Percentiles rank a stretch among this genome's conserved stretches.
These are phyloP conservation scores for Lanistes nyassanus DNA, from an alignment of 1,140 invertebrate genomes.

Conservation along the genomic window DNA sequence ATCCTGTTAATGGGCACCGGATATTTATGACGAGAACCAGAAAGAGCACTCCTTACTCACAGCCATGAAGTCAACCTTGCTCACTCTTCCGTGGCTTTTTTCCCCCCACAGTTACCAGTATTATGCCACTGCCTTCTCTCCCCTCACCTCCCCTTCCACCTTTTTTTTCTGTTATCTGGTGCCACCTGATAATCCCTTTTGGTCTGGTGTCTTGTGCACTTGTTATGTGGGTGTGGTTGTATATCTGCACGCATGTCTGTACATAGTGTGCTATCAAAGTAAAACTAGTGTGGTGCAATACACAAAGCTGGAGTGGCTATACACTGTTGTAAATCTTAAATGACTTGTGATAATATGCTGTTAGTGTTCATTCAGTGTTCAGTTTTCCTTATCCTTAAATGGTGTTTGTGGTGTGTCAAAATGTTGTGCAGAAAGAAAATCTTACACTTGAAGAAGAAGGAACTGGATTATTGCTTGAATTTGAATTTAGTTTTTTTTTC, in stretches of 20 bases:
- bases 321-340: neutral
- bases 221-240: constrained; percentile 5
- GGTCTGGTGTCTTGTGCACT: neutral
- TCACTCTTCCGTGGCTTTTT: too few relatives aligned
- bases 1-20: too few relatives aligned
- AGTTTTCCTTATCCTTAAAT: neutral
- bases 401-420: too few relatives aligned
- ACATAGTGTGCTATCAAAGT: neutral
- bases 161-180: neutral
- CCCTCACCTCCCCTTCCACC: neutral
- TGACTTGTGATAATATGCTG: neutral
- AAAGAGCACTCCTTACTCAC: too few relatives aligned
- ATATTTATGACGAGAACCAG: too few relatives aligned
- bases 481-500: too few relatives aligned
- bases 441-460: too few relatives aligned
- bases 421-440: too few relatives aligned
- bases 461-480: too few relatives aligned
- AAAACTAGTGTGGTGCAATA: neutral
- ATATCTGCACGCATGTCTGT: neutral
- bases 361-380: neutral
- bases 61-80: too few relatives aligned
- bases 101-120: too few relatives aligned
- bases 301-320: neutral
- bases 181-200: neutral
- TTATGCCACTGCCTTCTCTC: neutral